Base-by-base conservation (phyloP, 1,140 invertebrate species). In the Lepidostoma basale region DNA sequence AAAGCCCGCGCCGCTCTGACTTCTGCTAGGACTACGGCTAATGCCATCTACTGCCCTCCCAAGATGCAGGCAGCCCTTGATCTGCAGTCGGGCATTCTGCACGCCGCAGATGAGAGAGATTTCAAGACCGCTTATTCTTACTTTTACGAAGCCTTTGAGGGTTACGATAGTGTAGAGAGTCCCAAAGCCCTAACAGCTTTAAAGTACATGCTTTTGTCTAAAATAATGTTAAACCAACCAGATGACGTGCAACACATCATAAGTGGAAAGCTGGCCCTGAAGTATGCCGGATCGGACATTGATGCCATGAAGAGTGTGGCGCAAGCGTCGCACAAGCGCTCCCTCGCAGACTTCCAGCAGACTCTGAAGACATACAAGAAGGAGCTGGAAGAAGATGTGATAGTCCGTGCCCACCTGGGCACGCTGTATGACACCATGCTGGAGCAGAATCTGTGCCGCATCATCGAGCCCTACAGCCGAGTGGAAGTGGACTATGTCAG, bases 111-210 rank as follows among this genome's bases (percentile, higher is more conserved):
- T 81, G 98, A 99, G 80, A 90, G 93, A 76, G 98, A 99, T 78
- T 99, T 99, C 79, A 99, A 99, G 87, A 99, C 98, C 73, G 98
- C 98, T 33, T 99, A 98, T 81, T 99, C 98, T 36, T 99, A 99
- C 79, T 99, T 99, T 79, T 99, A 99, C 83, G 98, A 99, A 86
- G 98, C 98, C 33, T 99, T 99, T 83, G 98, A 99, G 86, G 97
- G 97, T 69, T 99, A 97, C 82, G 97, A 99, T 80, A 97, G 95
- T 73, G 92, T 97, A 14, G 96, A 98, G 76, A 90, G 88, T 75
- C 89, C 90, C 10, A 97, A 96, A 81, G 97, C 98, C 8, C 80
- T 99, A 2, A 93, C 89, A 39, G 94, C 96, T 18, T 83, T 99
- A 1, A 99, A 99, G 78, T 99, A 99, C 80, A 99, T 99, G 98